Evolutionary conservation across 37 sponge, comb jelly and placozoan genomes (phyloP), one percentile per base, ranked within the genome.

Genomic region (Axinella damicornis): DNA sequence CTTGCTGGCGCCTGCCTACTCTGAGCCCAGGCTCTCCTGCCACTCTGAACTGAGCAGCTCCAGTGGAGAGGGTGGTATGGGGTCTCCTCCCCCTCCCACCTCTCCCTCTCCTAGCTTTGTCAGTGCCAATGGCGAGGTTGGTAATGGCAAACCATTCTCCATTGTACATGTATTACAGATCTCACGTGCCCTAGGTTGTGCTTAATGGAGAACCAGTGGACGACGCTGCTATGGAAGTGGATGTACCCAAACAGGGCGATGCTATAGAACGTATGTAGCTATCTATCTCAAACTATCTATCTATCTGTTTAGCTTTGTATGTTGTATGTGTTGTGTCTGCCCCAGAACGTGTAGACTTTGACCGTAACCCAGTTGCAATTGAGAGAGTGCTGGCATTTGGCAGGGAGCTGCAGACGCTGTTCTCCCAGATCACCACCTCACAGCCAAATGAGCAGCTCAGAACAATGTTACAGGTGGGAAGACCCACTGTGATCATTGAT

Each of bases 351-450:
- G 40, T 81, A 22, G 63, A 79, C 57, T 60, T 86, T 56, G 94
- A 88, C 15, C 38, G 54, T 9, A 79, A 84, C 36, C 74, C 79
- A 12, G 79, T 78, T 19, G 74, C 77, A 1, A 78, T 96, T 57
- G 85, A 93, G 56, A 87, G 65, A 18, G 67, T 96, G 6, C 73
- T 96, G 56, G 35, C 58, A 11, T 96, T 93, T 93, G 96, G 96
- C 24, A 65, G 87, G 35, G 91, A 93, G 1, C 74, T 96, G 14
- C 94, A 93, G 58, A 28, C 40, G 0, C 57, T 96, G 65, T 77
- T 70, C 54, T 41, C 41, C 25, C 62, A 64, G 0, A 56, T 96
- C 22, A 32, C 66, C 0, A 13, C 52, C 19, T 25, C 52, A 16
- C 55, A 38, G 14, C 69, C 74, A 35, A 87, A 79, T 25, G 52